Percentiles rank a stretch among this genome's conserved stretches.
phyloP scores from a whole-genome alignment of 2,113 vertebrate genomes.

The Atractosteus spatula region DNA sequence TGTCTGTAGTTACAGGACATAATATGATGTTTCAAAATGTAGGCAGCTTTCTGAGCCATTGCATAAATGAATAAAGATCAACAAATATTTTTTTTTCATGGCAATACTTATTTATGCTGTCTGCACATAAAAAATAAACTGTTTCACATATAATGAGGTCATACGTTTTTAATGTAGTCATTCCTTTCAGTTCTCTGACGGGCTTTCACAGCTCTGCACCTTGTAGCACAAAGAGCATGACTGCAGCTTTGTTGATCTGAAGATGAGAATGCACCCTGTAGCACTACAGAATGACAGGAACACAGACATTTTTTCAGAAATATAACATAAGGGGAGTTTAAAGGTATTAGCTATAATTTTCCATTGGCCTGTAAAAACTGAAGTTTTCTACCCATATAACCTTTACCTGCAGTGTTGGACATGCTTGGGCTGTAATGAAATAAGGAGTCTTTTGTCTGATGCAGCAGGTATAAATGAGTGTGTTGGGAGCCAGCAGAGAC shows the following conservation, averaged over 20 bases:
- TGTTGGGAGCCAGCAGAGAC: no score
- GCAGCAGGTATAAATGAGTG: no score
- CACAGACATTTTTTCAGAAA: conserved; percentile 17
- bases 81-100: conserved; percentile 49
- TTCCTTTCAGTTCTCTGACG: conserved; percentile 42
- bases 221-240: conserved; percentile 34
- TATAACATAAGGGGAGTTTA: no score
- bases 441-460: not conserved
- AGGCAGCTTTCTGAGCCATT: conserved; percentile 44
- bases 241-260: conserved; percentile 45
- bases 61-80: conserved; percentile 56
- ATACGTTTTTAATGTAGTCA: conserved; percentile 47
- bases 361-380: no score
- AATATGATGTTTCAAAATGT: conserved; percentile 31
- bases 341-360: no score
- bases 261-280: conserved; percentile 17
- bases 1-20: conserved; percentile 41
- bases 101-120: conserved; percentile 50
- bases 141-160: conserved; percentile 44
- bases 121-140: conserved; percentile 35
- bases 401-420: not conserved
- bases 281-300: conserved; percentile 34
- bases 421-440: not conserved
- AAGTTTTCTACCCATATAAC: not conserved
- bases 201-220: conserved; percentile 35